Percentiles rank a stretch among this genome's conserved stretches.
Conservation (phyloP, 2,113 vertebrate genomes). For the Syngnathus scovelli region DNA sequence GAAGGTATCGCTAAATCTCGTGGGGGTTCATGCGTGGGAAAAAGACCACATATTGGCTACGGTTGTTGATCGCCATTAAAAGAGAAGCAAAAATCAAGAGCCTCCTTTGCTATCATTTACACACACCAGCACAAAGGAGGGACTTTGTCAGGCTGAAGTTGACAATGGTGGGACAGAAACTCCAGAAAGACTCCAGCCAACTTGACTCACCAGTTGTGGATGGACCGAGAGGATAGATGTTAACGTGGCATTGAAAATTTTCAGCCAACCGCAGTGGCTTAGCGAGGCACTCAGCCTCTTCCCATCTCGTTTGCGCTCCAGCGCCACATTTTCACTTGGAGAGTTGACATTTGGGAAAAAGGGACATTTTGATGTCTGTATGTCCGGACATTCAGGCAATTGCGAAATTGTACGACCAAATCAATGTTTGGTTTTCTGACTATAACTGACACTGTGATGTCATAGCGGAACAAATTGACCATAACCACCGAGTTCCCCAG, state of each 20-base stretch:
- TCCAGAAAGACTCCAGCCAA: no score
- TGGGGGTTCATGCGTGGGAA: no score
- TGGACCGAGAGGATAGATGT: conserved; percentile 30
- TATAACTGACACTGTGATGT: no score
- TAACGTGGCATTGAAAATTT: conserved; percentile 27
- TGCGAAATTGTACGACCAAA: background rate
- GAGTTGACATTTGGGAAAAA: background rate
- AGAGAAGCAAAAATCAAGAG: no score
- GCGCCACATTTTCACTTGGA: background rate
- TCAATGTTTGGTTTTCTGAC: background rate
- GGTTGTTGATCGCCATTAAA: no score
- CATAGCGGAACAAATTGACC: background rate
- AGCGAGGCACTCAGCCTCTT: conserved; percentile 22
- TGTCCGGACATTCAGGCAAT: background rate
- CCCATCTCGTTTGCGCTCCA: conserved; percentile 1
- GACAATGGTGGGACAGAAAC: background rate
- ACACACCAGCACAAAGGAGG: no score
- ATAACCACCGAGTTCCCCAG: no score
- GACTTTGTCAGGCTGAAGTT: background rate
- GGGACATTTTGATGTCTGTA: background rate
- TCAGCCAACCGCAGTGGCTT: conserved; percentile 28
- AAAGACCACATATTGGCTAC: no score
- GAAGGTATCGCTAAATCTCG: no score
- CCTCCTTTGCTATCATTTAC: no score
- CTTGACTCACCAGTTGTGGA: background rate